These are phyloP conservation scores for Hyaena hyaena DNA, from an alignment of 2,113 vertebrate species.

Conservation along the genomic window DNA sequence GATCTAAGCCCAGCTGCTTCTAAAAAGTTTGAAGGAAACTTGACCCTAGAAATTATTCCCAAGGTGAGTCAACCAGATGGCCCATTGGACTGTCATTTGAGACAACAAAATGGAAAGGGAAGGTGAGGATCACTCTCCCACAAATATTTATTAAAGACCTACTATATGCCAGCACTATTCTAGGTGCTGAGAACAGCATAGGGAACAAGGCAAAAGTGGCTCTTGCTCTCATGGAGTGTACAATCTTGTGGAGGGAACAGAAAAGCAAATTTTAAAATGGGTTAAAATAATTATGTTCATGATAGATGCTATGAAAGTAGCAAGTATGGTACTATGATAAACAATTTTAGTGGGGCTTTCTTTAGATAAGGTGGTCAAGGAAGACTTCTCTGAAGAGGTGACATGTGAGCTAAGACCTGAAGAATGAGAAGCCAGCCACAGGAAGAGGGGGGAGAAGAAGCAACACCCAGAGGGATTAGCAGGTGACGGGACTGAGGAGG, in stretches of 20 bases:
- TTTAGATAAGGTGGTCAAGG: neutral
- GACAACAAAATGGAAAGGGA: neutral
- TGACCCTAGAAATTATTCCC: neutral
- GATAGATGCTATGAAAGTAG: neutral
- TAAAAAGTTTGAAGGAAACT: neutral
- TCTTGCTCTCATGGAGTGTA: neutral
- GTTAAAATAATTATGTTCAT: neutral
- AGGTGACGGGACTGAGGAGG: neutral
- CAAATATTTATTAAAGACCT: neutral
- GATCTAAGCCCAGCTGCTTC: neutral
- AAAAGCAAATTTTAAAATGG: neutral
- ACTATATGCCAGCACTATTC: neutral
- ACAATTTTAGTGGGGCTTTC: neutral
- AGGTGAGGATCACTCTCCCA: neutral
- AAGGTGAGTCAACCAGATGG: neutral
- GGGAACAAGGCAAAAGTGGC: neutral
- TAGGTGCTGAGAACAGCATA: neutral
- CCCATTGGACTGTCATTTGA: neutral
- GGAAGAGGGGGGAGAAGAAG: neutral
- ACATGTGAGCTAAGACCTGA: neutral
- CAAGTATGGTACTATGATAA: neutral
- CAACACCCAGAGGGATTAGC: neutral
- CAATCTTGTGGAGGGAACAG: neutral
- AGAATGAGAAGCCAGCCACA: neutral
- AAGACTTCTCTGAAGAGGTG: neutral